Conservation (phyloP, 2,113 vertebrate species). For the Phalacrocorax carbo region DNA sequence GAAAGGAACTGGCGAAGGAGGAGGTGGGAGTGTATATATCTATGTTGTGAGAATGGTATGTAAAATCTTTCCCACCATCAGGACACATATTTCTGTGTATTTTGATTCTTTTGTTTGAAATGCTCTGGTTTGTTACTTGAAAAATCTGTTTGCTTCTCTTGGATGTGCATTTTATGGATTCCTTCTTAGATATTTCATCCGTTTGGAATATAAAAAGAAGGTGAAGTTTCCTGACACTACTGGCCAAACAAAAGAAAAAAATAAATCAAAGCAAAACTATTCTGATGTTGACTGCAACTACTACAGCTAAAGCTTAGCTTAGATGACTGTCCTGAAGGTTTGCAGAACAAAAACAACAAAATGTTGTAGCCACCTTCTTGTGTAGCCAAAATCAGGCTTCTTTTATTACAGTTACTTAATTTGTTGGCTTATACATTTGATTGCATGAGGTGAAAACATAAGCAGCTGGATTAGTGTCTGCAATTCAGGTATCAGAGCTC, state of each 20-base stretch:
- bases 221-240: not conserved
- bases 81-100: not conserved
- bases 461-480: not conserved
- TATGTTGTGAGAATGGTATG: not conserved
- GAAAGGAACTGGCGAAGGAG: not conserved
- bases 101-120: slow-evolving; percentile 20
- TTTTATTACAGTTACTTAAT: not conserved
- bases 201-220: not conserved
- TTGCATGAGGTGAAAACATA: not conserved
- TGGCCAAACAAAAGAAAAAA: not conserved
- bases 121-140: not conserved
- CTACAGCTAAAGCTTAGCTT: not conserved
- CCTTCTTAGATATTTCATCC: not conserved
- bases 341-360: not conserved
- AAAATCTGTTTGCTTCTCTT: slow-evolving; percentile 20
- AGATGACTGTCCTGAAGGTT: not conserved
- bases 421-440: not conserved
- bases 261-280: not conserved
- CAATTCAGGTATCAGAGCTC: not conserved
- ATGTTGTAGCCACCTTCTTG: not conserved
- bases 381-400: not conserved
- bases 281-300: not conserved
- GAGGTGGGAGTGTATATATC: not conserved
- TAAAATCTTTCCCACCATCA: slow-evolving; percentile 32
- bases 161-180: slow-evolving; percentile 4